Base-by-base conservation (phyloP, 2,888 invertebrate genomes). In the Rotaria magnacalcarata region DNA sequence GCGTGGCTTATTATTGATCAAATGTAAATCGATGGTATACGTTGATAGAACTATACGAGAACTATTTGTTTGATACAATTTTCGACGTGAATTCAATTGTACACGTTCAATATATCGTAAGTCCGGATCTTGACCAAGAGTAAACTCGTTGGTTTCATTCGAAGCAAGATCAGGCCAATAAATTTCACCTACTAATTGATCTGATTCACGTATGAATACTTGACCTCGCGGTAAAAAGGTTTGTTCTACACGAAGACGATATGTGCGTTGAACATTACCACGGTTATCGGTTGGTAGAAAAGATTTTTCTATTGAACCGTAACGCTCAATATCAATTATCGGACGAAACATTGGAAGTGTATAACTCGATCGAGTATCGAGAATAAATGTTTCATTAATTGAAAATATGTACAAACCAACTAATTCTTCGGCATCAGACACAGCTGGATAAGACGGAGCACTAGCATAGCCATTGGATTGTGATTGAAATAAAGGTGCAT, bases 181-280 rank as follows among this genome's bases (percentile, higher is more conserved):
- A 0, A 11, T 24, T 47, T 75, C 75, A 21, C 75, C 75, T 24
- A 75, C 75, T 43, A 75, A 47, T 24, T 47, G 75, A 75, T 75
- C 75, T 4, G 75, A 75, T 75, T 75, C 75, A 24, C 75, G 75
- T 24, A 75, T 21, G 47, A 75, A 43, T 75, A 75, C 75, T 41
- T 47, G 24, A 24, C 75, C 75, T 43, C 14, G 21, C 21, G 75
- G 43, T 24, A 75, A 21, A 75, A 75, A 75, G 11, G 27, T 34
- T 24, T 75, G 10, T 43, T 75, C 47, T n/a, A 41, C 47, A 47
- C 75, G 75, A 43, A 75, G 47, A 41, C 75, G 75, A 75, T 75
- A 75, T 7, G 43, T 24, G 24, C 75, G 75, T 75, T 24, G 75
- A 43, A 47, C 41, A 24, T 75, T 75, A 24, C 75, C 75, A 75